A percentile compares a stretch with the other conserved stretches of the same genome.
Evolutionary conservation across 2,888 invertebrate genomes (phyloP).

Genomic region (Lathronympha strigana): DNA sequence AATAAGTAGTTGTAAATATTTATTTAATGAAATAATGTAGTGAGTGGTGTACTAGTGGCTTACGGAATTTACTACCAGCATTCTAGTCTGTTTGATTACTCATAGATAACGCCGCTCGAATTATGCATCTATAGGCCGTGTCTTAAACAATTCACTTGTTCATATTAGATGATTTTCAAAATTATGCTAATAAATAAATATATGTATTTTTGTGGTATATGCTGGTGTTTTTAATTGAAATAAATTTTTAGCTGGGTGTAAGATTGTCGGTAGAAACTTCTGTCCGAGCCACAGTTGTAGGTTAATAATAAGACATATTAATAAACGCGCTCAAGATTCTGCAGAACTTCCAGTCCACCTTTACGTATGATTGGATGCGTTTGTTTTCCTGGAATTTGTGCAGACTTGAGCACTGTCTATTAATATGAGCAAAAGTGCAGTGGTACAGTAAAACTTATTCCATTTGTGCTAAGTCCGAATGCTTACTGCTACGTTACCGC

Average conservation of each 20-base stretch:
- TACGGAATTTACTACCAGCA: conserved; percentile 26
- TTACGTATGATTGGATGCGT: background rate
- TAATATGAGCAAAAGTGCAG: conserved; percentile 12
- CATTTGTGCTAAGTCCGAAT: conserved; percentile 11
- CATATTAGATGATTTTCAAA: background rate
- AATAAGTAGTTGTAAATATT: conserved; percentile 38
- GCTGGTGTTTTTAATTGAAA: conserved; percentile 5
- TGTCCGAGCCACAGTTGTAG: conserved; percentile 25
- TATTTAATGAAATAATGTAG: conserved; percentile 31
- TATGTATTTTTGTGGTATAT: background rate
- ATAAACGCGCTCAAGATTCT: conserved; percentile 16
- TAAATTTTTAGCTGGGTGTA: conserved; percentile 1
- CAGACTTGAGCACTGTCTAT: conserved; percentile 16
- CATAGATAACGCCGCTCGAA: background rate
- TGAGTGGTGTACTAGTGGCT: conserved; percentile 30
- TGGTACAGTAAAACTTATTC: conserved; percentile 18
- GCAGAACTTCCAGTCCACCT: background rate
- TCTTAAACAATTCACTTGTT: background rate
- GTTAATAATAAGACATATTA: conserved; percentile 1
- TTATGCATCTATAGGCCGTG: background rate
- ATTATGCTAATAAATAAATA: background rate
- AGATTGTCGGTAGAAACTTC: conserved; percentile 29
- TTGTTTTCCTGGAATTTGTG: background rate
- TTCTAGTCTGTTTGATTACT: conserved; percentile 23
- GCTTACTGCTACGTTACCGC: conserved; percentile 6